Evolutionary conservation across 2,888 invertebrate genomes (phyloP).

Genomic region (Eupithecia exiguata): DNA sequence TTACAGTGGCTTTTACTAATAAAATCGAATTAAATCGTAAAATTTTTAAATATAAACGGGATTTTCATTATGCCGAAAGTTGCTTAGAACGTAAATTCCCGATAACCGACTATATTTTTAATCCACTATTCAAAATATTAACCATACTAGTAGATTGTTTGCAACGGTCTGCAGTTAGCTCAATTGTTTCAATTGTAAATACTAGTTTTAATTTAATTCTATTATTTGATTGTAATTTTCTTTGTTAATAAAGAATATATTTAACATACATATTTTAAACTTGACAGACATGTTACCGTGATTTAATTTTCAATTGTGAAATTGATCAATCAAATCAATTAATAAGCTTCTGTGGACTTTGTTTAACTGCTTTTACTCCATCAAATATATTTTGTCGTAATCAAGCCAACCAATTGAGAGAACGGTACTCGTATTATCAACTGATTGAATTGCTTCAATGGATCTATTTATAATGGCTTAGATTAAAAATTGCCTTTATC

Average conservation of each 20-base stretch:
- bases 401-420: not conserved
- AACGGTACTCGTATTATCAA: not conserved
- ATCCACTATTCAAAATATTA: not conserved
- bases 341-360: not conserved
- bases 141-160: no score
- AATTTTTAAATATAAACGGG: not conserved
- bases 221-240: no score
- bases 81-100: not conserved
- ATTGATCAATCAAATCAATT: not conserved
- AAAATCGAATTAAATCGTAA: not conserved
- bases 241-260: no score
- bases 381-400: not conserved
- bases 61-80: not conserved
- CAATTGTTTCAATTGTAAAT: no score
- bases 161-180: no score
- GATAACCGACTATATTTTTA: not conserved
- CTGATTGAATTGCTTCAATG: constrained; percentile 1
- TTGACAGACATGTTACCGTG: not conserved
- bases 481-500: constrained; percentile 56
- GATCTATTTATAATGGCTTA: constrained; percentile 47
- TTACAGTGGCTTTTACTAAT: not conserved
- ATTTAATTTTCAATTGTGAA: not conserved
- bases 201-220: no score
- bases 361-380: not conserved
- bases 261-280: not conserved